Base-by-base conservation (phyloP, 2,888 invertebrate species). In the Oxystoma pomonae region DNA sequence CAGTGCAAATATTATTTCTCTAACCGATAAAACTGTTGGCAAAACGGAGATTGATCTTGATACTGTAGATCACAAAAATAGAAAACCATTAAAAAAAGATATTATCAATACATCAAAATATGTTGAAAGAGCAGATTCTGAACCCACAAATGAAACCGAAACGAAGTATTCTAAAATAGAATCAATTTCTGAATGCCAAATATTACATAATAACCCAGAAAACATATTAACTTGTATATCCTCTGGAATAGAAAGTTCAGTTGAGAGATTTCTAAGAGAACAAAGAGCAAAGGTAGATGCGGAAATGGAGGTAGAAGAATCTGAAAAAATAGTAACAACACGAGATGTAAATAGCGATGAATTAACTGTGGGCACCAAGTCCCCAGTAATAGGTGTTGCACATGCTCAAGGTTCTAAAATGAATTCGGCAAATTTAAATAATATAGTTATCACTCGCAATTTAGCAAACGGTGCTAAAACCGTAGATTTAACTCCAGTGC, bases 201-300 rank as follows among this genome's bases (percentile, higher is more conserved):
- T n/a, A n/a, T n/a, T n/a, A n/a, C n/a, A n/a, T n/a, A n/a, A n/a
- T n/a, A 35, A 3, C 5, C 35, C 35, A 35, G 3, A 7, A 35
- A 12, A 7, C 12, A 12, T 35, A 35, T 7, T 12, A 7, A 3
- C 35, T 7, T 35, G 5, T 7, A 35, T 35, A 35, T 3, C 3
- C 5, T 35, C 35, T 35, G 22, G 20, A 20, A 63, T 71, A 59
- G 71, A 74, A 63, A 69, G 53, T 55, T 67, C 70, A 20, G 76
- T 80, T 16, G 76, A 77, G 3, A 73, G 75, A 60, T 79, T 81
- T 65, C 69, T 81, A 16, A 78, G 75, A 65, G 75, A 77, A 62
- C 77, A 78, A 69, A 69, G 79, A 60, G 79, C 78, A 16, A 73
- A 77, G 67, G 78, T 77, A 5, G 80, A 80, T 65, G 74, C 75